These are phyloP conservation scores for Zaprionus davidi DNA, from an alignment of 1,140 invertebrate species.

Conservation along the genomic window DNA sequence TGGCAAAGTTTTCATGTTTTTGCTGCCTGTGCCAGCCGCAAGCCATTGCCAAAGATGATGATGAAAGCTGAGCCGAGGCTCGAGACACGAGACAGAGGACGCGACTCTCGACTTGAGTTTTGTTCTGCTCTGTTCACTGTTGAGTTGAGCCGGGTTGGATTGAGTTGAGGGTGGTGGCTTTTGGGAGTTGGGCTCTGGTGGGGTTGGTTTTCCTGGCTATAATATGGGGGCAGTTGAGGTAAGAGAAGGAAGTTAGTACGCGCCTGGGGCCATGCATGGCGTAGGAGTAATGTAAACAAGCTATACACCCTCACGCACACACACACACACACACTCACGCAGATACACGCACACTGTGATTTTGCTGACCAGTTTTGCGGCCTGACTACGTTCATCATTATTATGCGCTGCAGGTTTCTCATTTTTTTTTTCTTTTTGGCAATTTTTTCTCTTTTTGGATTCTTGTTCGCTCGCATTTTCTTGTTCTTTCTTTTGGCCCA, in stretches of 20 bases:
- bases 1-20: conserved; percentile 47
- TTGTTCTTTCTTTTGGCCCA: conserved; percentile 12
- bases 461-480: not conserved
- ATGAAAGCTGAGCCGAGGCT: conserved; percentile 36
- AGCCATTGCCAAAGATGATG: conserved; percentile 43
- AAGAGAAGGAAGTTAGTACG: not conserved
- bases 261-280: conserved; percentile 38
- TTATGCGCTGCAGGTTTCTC: conserved; percentile 27
- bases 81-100: not conserved
- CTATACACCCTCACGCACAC: not conserved
- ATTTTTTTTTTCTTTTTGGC: conserved; percentile 3
- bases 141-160: conserved; percentile 5
- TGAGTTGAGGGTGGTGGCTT: conserved; percentile 19
- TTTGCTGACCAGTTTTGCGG: conserved; percentile 43
- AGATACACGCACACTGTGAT: conserved; percentile 25
- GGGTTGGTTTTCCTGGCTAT: not conserved
- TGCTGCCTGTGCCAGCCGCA: conserved; percentile 30
- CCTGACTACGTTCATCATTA: conserved; percentile 32
- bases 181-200: not conserved
- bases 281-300: conserved; percentile 42
- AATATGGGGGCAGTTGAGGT: not conserved
- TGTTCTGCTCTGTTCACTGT: not conserved
- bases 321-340: not conserved
- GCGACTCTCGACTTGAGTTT: not conserved
- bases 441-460: conserved; percentile 14